Conservation (phyloP, 2,797 vertebrate species). For the Epinephelus awoara region DNA sequence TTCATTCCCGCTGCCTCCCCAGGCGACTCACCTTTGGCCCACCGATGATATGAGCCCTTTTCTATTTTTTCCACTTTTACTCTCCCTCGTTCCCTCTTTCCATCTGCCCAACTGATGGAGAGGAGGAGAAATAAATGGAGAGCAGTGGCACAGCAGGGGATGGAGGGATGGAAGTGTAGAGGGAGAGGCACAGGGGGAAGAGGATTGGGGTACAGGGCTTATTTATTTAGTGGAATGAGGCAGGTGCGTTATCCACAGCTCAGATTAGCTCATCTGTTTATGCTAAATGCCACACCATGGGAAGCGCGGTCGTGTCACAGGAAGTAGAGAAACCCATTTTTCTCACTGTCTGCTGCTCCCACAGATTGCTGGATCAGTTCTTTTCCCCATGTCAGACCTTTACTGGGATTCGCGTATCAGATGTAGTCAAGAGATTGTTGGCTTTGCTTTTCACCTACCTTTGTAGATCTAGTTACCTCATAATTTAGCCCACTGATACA, state of each 20-base stretch:
- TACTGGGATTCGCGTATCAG: conserved; percentile 42
- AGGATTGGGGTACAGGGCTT: conserved; percentile 82
- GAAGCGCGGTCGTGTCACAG: conserved; percentile 76
- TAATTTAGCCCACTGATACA: conserved; percentile 20
- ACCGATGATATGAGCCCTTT: conserved; percentile 95
- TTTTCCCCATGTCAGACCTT: conserved; percentile 59
- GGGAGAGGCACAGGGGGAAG: conserved; percentile 70
- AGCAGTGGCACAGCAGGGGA: conserved; percentile 80
- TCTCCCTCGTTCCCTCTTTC: conserved; percentile 84
- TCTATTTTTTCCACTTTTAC: conserved; percentile 86
- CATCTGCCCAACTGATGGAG: conserved; percentile 83
- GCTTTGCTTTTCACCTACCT: conserved; percentile 60
- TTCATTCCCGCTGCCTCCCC: conserved; percentile 95
- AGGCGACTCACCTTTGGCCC: conserved; percentile 96
- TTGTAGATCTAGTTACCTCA: conserved; percentile 35
- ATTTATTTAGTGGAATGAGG: conserved; percentile 94
- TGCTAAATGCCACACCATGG: conserved; percentile 87
- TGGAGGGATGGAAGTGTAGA: conserved; percentile 72
- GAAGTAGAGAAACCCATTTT: conserved; percentile 78
- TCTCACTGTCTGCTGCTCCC: conserved; percentile 69
- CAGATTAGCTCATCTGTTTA: conserved; percentile 93
- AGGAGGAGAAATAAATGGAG: conserved; percentile 85
- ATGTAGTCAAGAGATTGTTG: conserved; percentile 61
- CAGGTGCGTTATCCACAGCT: conserved; percentile 89
- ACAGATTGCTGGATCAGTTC: conserved; percentile 49